Evolutionary conservation across 2,888 invertebrate species (phyloP), one percentile per base, ranked within the genome.

Genomic region (Meandrusa payeni): DNA sequence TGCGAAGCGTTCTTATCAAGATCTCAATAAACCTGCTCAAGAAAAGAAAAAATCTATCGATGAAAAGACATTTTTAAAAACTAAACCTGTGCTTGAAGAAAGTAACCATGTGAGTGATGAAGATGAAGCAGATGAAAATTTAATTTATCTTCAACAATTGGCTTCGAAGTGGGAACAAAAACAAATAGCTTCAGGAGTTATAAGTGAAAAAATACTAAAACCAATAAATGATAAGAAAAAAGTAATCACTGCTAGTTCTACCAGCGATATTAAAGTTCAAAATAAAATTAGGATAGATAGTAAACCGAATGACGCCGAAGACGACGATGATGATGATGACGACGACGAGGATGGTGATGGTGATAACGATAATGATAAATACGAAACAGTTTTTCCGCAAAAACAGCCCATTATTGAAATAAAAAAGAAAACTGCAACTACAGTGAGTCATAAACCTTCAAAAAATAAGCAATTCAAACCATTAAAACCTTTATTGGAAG

Each of bases 1-100:
- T 80, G 76, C 59, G 41, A 78, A 73, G 57, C 67, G 67, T 55
- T 57, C 58, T 41, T 54, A 60, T 45, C 78, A 76, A 19, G 76
- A 76, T 43, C 48, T 75, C 33, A 86, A 78, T 42, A 75, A 69
- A 51, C 52, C 58, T 31, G 64, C 68, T 27, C 61, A 67, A 9
- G 79, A 77, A 33, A 82, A 77, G 50, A 69, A 71, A 54, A 58
- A 68, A 44, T 48, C 57, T 34, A 53, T 62, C 11, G 66, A 57
- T 41, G 68, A 69, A 42, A 79, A 72, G 52, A 52, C 51, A 47
- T 28, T 51, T 22, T 66, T 66, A 36, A 52, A 47, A 41, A 70
- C 66, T 55, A 47, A 59, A 20, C 31, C 7, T 13, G 31, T 36
- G 24, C 60, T 42, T 41, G 59, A 60, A 44, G 67, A 64, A 34